Evolutionary conservation across 2,113 vertebrate species (phyloP), one percentile per base, ranked within the genome.

Genomic region (Telmatochromis brichardi): DNA sequence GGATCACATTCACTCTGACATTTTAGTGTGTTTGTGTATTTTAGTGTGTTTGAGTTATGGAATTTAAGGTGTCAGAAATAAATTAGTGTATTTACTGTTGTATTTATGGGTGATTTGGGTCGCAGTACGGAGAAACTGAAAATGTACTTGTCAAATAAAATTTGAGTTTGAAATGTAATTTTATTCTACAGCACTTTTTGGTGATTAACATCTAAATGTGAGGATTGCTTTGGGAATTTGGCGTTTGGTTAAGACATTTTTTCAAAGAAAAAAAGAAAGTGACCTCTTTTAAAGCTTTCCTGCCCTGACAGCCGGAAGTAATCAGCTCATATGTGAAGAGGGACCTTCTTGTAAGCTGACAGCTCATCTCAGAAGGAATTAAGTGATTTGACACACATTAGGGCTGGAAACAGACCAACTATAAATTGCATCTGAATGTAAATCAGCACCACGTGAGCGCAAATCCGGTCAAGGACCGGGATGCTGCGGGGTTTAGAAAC

Each of bases 361-460:
- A 19, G 50, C 28, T 71, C 37, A 37, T 23, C 13, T 9, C 31
- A 40, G 33, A 0, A 13, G 7, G 53, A 37, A 21, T n/a, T 2
- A 4, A 73, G 45, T 31, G 50, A 26, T 76, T 4, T 51, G 50
- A 35, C 55, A 17, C 54, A 33, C 71, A 53, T 55, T 57, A 13
- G 80, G 37, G 2, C 81, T 85, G 84, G 71, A 83, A 33, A 51
- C 28, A 2, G 53, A 82, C 23, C 65, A 80, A 58, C 65, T 50
- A 51, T 58, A 57, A 65, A 31, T 17, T 19, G 26, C 78, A 3
- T 58, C 73, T 54, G 83, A 85, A 31, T 21, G 58, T 12, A n/a
- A 84, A 89, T 88, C 90, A 92, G 88, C 82, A 92, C 91, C 88
- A 88, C 4, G 91, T 91, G 57, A 91, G 88, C 73, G 82, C 83